Evolutionary conservation across 2,888 invertebrate species (phyloP).

Genomic region (Tiliacea aurago): DNA sequence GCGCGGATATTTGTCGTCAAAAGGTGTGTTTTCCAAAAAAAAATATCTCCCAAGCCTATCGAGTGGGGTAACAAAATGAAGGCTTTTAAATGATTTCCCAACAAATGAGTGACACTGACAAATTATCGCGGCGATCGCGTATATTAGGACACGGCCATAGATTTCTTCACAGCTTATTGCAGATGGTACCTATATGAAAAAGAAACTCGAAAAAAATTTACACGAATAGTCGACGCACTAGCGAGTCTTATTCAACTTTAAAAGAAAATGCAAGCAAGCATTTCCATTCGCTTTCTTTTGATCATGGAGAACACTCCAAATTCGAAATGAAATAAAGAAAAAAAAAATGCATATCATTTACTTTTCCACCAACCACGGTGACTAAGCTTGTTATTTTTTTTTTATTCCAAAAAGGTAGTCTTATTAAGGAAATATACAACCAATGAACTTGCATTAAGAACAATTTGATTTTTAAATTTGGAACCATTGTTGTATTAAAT

Average conservation of each 20-base stretch:
- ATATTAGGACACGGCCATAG: background rate
- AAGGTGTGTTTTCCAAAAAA: too few species aligned
- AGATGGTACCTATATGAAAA: background rate
- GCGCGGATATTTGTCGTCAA: too few species aligned
- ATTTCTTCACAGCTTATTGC: background rate
- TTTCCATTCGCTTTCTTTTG: conserved; percentile 24
- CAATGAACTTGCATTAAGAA: background rate
- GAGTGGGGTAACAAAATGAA: too few species aligned
- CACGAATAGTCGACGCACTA: background rate
- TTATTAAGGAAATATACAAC: too few species aligned
- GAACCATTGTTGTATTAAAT: too few species aligned
- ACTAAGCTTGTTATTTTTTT: background rate
- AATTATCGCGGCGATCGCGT: background rate
- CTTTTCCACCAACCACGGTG: conserved; percentile 9
- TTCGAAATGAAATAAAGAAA: conserved; percentile 1
- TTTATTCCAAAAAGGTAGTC: background rate
- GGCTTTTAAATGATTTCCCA: too few species aligned
- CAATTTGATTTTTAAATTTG: background rate
- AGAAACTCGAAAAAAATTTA: background rate
- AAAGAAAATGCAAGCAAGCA: conserved; percentile 22
- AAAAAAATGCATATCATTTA: conserved; percentile 15
- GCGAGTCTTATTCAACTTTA: background rate
- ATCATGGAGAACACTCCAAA: conserved; percentile 13
- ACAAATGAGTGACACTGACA: too few species aligned
- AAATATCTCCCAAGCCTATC: too few species aligned